Conservation (phyloP, 53 echinoderm and acorn worm species). For the Arbacia lixula region DNA sequence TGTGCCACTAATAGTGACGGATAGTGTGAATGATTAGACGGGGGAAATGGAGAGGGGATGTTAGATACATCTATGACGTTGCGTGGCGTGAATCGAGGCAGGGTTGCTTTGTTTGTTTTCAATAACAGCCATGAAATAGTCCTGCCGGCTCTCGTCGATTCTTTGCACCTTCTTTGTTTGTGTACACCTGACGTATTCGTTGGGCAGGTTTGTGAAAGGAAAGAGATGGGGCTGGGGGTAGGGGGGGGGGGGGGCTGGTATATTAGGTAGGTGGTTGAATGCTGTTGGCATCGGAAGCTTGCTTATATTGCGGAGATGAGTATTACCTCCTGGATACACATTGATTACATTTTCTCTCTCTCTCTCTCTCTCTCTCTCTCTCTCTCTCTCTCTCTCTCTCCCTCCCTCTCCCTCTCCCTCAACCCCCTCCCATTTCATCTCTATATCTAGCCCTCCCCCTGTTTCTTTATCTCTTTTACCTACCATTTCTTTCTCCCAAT, state of each 20-base stretch:
- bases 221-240: slow-evolving; percentile 6
- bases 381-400: neutral
- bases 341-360: slow-evolving; percentile 31
- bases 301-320: slow-evolving; percentile 36
- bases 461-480: neutral
- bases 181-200: too few relatives aligned
- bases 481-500: neutral
- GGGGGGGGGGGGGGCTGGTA: neutral
- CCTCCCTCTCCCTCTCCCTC: neutral
- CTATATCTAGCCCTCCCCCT: neutral
- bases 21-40: slow-evolving; percentile 36
- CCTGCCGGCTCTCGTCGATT: slow-evolving; percentile 7
- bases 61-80: too few relatives aligned
- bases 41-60: too few relatives aligned
- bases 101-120: slow-evolving; percentile 24
- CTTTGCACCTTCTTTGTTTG: too few relatives aligned
- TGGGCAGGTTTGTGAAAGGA: too few relatives aligned
- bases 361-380: slow-evolving; percentile 2
- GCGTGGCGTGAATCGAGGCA: too few relatives aligned
- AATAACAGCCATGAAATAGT: slow-evolving; percentile 27
- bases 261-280: neutral
- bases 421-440: neutral
- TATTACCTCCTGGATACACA: slow-evolving; percentile 42
- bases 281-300: slow-evolving; percentile 27
- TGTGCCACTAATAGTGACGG: too few relatives aligned